Conservation (phyloP, 2,797 vertebrate species). For the Rhadinocentrus ornatus region DNA sequence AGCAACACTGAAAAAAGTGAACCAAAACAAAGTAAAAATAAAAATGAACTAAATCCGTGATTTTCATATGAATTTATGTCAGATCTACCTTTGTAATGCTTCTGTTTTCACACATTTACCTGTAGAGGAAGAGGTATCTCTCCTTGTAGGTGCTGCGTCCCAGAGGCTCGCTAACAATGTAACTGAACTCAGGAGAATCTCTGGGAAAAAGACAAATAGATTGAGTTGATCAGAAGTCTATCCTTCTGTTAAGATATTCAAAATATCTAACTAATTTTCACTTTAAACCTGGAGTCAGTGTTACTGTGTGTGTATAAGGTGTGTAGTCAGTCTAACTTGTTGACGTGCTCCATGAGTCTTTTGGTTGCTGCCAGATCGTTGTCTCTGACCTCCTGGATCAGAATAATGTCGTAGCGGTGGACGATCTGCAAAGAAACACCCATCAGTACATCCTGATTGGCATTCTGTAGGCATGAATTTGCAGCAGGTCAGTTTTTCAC, state of each 20-base stretch:
- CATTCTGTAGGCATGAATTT: fast-evolving
- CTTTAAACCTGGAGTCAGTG: not conserved
- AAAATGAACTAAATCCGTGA: too few relatives aligned
- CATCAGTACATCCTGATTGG: not conserved
- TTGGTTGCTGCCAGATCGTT: conserved; percentile 86
- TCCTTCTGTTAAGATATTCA: too few relatives aligned
- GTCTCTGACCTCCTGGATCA: conserved; percentile 95
- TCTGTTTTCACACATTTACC: conserved; percentile 74
- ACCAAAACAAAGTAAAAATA: too few relatives aligned
- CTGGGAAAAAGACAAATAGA: conserved; percentile 34
- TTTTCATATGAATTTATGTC: too few relatives aligned
- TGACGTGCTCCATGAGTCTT: conserved; percentile 86
- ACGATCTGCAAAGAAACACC: conserved; percentile 82
- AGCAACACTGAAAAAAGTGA: too few relatives aligned
- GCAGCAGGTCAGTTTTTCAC: too few relatives aligned
- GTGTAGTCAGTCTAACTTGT: conserved; percentile 80
- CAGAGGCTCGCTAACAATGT: conserved; percentile 86
- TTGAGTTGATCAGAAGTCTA: too few relatives aligned
- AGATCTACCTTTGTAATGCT: too few relatives aligned
- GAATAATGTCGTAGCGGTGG: conserved; percentile 85
- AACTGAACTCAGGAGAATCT: conserved; percentile 68
- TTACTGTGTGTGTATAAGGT: fast-evolving
- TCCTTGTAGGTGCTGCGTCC: conserved; percentile 90
- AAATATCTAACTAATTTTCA: not conserved
- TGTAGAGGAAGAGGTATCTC: conserved; percentile 93